A percentile compares a stretch with the other conserved stretches of the same genome.
Evolutionary conservation across 2,113 vertebrate genomes (phyloP).

Genomic region (Steatornis caripensis): DNA sequence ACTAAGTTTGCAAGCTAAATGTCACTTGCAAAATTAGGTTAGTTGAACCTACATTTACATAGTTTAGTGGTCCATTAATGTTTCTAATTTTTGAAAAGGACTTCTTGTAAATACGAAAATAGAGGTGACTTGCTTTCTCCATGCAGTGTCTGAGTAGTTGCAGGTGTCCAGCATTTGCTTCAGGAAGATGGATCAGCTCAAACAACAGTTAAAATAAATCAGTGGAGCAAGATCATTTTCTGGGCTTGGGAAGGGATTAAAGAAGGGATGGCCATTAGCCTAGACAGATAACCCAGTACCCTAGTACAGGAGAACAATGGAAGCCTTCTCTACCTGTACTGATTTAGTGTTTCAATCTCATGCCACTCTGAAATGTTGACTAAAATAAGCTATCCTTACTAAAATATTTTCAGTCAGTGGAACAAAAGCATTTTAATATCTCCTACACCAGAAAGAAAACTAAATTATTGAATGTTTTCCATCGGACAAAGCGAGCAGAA

Average conservation of each 20-base stretch:
- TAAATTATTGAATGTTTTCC: neutral
- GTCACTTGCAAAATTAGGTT: neutral
- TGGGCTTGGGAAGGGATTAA: neutral
- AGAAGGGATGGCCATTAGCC: neutral
- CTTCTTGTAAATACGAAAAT: accelerated
- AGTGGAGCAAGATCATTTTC: neutral
- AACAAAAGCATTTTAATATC: neutral
- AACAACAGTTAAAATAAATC: neutral
- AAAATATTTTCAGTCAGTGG: neutral
- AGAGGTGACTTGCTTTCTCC: neutral
- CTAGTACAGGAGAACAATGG: neutral
- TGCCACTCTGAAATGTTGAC: neutral
- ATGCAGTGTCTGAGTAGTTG: neutral
- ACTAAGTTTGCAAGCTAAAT: neutral
- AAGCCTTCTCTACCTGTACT: neutral
- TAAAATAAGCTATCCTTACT: neutral
- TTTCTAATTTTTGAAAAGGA: neutral
- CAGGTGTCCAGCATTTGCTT: neutral
- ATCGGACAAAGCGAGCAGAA: neutral
- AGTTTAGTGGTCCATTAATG: neutral
- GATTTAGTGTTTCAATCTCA: neutral
- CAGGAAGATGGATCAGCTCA: neutral
- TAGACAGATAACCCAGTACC: neutral
- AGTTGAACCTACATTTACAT: neutral
- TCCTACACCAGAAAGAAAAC: neutral